phyloP scores from a whole-genome alignment of 1,140 invertebrate species.

The Brachystomella parvula region DNA sequence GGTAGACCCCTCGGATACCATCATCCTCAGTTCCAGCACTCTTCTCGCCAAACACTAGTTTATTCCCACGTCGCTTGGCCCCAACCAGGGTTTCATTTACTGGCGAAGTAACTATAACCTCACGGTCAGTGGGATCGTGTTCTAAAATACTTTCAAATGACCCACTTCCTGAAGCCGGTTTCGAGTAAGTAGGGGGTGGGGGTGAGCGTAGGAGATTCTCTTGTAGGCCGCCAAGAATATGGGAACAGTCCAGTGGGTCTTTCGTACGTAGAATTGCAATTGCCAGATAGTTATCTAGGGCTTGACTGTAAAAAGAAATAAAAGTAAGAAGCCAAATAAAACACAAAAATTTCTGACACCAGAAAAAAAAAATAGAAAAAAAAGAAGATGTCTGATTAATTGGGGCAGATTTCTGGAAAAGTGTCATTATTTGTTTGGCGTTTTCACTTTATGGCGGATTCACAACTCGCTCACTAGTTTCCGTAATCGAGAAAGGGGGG shows the following conservation, averaged over 20 bases:
- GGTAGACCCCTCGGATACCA: slow-evolving; percentile 21
- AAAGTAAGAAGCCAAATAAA: neutral
- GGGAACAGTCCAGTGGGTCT: slow-evolving; percentile 72
- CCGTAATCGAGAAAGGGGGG: too few species aligned
- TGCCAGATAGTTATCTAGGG: slow-evolving; percentile 81
- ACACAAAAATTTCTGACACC: too few species aligned
- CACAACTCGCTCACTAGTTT: too few species aligned
- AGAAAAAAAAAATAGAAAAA: too few species aligned
- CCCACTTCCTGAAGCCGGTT: neutral
- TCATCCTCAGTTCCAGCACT: slow-evolving; percentile 2
- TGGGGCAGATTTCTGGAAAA: too few species aligned
- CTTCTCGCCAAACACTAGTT: slow-evolving; percentile 24
- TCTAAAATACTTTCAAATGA: slow-evolving; percentile 17
- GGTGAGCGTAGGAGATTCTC: neutral
- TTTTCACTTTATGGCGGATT: too few species aligned
- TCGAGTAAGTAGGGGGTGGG: too few species aligned
- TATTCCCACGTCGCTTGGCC: slow-evolving; percentile 18
- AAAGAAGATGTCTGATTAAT: too few species aligned
- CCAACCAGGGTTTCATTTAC: neutral
- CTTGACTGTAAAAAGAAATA: slow-evolving; percentile 57
- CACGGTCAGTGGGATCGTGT: slow-evolving; percentile 25
- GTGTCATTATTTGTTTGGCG: too few species aligned
- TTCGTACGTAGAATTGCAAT: slow-evolving; percentile 75
- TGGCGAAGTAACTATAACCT: slow-evolving; percentile 2
- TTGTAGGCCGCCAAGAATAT: slow-evolving; percentile 34